Base-by-base conservation (phyloP, 2,888 invertebrate genomes). In the Stenichneumon culpator region DNA sequence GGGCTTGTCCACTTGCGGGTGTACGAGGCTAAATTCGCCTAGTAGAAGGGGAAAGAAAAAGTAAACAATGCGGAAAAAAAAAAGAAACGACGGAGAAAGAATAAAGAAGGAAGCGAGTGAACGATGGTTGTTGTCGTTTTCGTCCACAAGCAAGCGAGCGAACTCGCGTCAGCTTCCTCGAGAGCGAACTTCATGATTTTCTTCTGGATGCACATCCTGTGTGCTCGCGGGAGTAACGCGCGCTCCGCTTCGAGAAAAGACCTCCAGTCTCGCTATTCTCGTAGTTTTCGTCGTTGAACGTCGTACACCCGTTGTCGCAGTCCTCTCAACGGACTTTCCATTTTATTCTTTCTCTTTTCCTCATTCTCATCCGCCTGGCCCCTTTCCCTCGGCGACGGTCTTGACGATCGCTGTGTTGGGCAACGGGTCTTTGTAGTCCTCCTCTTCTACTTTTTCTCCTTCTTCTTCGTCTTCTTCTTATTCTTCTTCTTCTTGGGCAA, bases 281-380 rank as follows among this genome's bases (percentile, higher is more conserved):
- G 74, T 82, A 52, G 44, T 82, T 69, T 44, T 65, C 74, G 81
- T 81, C 77, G 75, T 73, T 63, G 73, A 81, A 77, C 78, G 68
- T 60, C 39, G 57, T 65, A 79, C 72, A 69, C 25, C 25, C 47
- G 60, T 47, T 69, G 63, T 81, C 52, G 52, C 68, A 79, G 79
- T 75, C 65, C 52, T 79, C 79, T 80, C 77, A 74, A 86, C 83
- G 57, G 75, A 79, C 83, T 72, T 70, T 67, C 70, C 83, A 82
- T 84, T 75, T 65, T 52, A 75, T 75, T 79, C 75, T 82, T 74
- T 70, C 84, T 50, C 75, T 75, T 74, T 77, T 87, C 79, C 81
- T 86, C 89, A 87, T 89, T 91, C 79, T 75, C 82, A 52, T 85
- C 67, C 79, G 79, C 67, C 82, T 11, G 88, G 89, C 88, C 87